Evolutionary conservation across 2,888 invertebrate genomes (phyloP).

Genomic region (Arge pagana): DNA sequence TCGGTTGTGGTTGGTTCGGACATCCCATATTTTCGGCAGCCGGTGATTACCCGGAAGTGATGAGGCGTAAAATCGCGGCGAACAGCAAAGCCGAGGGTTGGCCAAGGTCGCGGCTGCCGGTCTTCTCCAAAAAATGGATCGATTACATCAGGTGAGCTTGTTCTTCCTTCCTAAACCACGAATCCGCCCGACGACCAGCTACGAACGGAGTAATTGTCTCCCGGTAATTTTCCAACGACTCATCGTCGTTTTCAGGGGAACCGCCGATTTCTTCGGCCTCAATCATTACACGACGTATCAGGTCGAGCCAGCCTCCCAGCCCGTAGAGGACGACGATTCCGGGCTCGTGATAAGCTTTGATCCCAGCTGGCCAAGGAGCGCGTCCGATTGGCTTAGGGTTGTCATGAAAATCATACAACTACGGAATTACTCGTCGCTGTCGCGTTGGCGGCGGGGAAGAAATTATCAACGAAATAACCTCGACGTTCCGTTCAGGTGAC

Average conservation of each 20-base stretch:
- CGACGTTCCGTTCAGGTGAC: slow-evolving; percentile 43
- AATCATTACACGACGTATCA: slow-evolving; percentile 45
- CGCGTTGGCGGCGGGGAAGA: no score
- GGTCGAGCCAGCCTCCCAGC: slow-evolving; percentile 28
- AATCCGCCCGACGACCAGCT: no score
- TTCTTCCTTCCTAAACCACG: no score
- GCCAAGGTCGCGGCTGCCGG: slow-evolving; percentile 57
- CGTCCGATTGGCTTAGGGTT: slow-evolving; percentile 68
- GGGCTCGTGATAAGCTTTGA: slow-evolving; percentile 64
- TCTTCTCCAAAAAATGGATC: slow-evolving; percentile 63
- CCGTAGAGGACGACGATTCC: slow-evolving; percentile 27
- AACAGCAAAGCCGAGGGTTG: slow-evolving; percentile 58
- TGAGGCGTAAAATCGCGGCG: slow-evolving; percentile 56
- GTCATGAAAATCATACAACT: slow-evolving; percentile 29
- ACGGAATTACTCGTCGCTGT: no score
- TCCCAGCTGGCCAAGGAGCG: slow-evolving; percentile 66
- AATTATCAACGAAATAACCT: no score
- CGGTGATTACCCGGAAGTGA: slow-evolving; percentile 62
- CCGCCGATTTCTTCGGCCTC: slow-evolving; percentile 45
- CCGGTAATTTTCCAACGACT: no score
- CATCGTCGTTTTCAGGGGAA: no score
- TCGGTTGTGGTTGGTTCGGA: slow-evolving; percentile 59
- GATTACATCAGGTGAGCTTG: slow-evolving; percentile 56
- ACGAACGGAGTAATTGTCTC: no score
- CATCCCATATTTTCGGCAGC: slow-evolving; percentile 58